These are phyloP conservation scores for Loxodonta africana DNA, from an alignment of 2,113 vertebrate genomes.

Conservation along the genomic window DNA sequence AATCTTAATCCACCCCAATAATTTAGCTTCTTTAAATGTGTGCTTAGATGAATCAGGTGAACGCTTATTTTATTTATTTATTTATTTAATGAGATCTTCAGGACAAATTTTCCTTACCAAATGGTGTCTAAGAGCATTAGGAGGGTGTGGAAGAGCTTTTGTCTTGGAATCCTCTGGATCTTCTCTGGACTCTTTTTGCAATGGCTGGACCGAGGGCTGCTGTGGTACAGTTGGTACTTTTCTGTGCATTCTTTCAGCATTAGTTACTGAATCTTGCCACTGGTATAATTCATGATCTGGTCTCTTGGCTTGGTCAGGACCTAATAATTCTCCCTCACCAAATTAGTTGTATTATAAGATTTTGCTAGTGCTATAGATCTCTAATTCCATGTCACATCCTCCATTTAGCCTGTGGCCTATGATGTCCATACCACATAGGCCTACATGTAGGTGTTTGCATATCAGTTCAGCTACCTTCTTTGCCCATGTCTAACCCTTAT, in stretches of 20 bases:
- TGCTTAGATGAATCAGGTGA: background rate
- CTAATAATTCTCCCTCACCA: background rate
- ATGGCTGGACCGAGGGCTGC: background rate
- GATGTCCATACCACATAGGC: background rate
- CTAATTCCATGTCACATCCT: background rate
- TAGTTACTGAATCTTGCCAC: background rate
- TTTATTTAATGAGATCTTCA: background rate
- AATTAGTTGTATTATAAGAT: background rate
- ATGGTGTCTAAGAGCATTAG: background rate
- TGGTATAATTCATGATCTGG: background rate
- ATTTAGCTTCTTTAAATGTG: background rate
- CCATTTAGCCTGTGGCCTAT: background rate
- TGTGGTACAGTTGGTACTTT: background rate
- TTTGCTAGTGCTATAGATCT: background rate
- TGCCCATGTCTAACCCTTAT: background rate
- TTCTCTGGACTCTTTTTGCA: background rate
- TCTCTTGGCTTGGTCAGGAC: background rate
- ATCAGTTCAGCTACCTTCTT: background rate
- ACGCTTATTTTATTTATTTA: background rate
- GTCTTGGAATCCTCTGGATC: background rate
- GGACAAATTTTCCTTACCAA: background rate
- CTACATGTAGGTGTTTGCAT: background rate
- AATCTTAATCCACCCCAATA: background rate
- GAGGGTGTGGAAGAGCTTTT: background rate
- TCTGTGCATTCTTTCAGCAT: background rate